These are phyloP conservation scores for Plemyria rubiginata DNA, from an alignment of 2,888 invertebrate species.

Conservation along the genomic window DNA sequence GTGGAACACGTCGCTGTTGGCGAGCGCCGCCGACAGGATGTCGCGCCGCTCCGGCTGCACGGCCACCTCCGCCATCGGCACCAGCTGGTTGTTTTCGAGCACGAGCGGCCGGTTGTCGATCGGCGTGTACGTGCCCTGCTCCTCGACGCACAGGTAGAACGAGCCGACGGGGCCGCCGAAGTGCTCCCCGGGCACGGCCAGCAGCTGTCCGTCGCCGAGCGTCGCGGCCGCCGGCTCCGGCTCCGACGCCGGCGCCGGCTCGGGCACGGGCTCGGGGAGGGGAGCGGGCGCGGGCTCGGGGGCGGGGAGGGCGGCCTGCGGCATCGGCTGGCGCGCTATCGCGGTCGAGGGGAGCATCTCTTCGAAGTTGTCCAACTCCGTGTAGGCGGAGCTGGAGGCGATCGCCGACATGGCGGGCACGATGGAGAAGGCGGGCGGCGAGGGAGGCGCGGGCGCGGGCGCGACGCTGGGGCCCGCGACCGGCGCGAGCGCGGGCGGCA, in stretches of 20 bases:
- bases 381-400: conserved; percentile 52
- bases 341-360: conserved; percentile 78
- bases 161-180: conserved; percentile 89
- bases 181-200: conserved; percentile 90
- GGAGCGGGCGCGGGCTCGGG: conserved; percentile 47
- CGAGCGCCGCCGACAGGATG: conserved; percentile 90
- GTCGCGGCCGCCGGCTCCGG: conserved; percentile 46
- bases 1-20: conserved; percentile 90
- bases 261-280: conserved; percentile 35
- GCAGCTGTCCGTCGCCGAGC: conserved; percentile 86
- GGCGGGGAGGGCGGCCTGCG: conserved; percentile 36
- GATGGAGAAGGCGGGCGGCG: conserved; percentile 30
- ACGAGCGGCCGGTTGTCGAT: conserved; percentile 89
- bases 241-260: conserved; percentile 54
- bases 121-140: conserved; percentile 88
- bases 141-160: conserved; percentile 90
- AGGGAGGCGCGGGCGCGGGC: conserved; percentile 22
- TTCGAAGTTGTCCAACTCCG: conserved; percentile 75
- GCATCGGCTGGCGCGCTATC: conserved; percentile 66
- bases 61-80: conserved; percentile 72
- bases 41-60: conserved; percentile 86
- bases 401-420: conserved; percentile 49
- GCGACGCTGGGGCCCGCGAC: conserved; percentile 46
- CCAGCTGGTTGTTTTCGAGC: conserved; percentile 74
- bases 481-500: conserved; percentile 49